phyloP scores from a whole-genome alignment of 2,113 vertebrate genomes.

The Petrocephalus microphthalmus region DNA sequence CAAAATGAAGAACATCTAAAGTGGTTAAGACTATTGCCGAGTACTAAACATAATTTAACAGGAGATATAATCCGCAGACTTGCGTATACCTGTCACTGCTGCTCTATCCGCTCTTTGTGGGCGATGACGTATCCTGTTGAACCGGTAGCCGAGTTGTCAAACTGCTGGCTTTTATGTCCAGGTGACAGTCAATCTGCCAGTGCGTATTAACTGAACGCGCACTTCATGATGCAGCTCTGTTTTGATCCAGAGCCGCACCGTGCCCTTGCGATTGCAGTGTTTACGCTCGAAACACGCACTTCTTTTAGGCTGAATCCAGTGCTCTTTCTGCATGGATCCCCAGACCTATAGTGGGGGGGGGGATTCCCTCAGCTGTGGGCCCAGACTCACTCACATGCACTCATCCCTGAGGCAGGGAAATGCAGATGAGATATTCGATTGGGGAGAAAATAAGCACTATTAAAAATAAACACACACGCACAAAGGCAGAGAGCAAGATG shows the following conservation, averaged over 20 bases:
- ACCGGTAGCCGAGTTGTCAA: background rate
- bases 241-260: conserved; percentile 12
- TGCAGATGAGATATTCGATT: conserved; percentile 41
- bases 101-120: background rate
- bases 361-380: conserved; percentile 42
- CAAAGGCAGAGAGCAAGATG: conserved; percentile 20
- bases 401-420: conserved; percentile 34
- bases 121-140: background rate
- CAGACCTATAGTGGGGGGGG: background rate
- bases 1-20: background rate
- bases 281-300: conserved; percentile 27
- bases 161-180: background rate
- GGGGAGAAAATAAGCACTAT: conserved; percentile 40
- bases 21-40: background rate
- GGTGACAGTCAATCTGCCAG: background rate
- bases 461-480: conserved; percentile 41
- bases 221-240: background rate
- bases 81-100: background rate
- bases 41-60: background rate
- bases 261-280: conserved; percentile 25
- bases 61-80: background rate
- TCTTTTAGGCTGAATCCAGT: conserved; percentile 37
- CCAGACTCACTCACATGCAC: conserved; percentile 31
- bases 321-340: conserved; percentile 17
- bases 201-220: background rate